Evolutionary conservation across 64 coral and sea anemone genomes (phyloP), one percentile per base, ranked within the genome.

Genomic region (Porites australiensis): DNA sequence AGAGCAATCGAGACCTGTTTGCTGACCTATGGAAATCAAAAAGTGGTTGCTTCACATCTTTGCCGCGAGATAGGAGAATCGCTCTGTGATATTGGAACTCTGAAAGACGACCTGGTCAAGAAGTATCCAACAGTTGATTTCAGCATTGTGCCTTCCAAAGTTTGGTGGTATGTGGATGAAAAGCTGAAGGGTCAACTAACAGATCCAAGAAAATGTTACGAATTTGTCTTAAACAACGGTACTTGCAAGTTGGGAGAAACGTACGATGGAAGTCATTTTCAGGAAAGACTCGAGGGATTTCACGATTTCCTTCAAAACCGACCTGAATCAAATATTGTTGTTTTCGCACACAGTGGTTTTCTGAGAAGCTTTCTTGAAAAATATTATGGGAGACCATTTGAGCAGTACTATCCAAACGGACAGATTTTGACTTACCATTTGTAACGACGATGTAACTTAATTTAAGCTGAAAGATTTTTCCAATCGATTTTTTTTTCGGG

Each of bases 131-230:
- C 19, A 23, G 21, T 86, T 43, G 91, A 93, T 45, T 87, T 93
- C 18, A 70, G 82, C 55, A 45, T 18, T n/a, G 10, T 93, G 15
- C 71, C 74, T 44, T 43, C 66, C 3, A 66, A 87, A 4, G 64
- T 93, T 53, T 93, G 91, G 91, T 93, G 91, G 91, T 93, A 86
- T 50, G 71, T 65, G 27, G 82, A 50, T 5, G 71, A 79, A 78
- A 63, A 77, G 10, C 44, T 89, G 22, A 77, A 52, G 43, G 72
- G 79, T 76, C 72, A 50, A 37, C 82, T 77, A 22, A 77, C 81
- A 58, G 60, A 55, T 93, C 16, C 76, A 51, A 84, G 44, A 21
- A 86, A 78, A 13, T 93, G 91, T 45, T 87, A 58, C 23, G 73
- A 87, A 14, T 87, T 58, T 44, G 8, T 70, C 43, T 44, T 78